phyloP scores from a whole-genome alignment of 2,888 invertebrate genomes.

The Tipula lateralis region DNA sequence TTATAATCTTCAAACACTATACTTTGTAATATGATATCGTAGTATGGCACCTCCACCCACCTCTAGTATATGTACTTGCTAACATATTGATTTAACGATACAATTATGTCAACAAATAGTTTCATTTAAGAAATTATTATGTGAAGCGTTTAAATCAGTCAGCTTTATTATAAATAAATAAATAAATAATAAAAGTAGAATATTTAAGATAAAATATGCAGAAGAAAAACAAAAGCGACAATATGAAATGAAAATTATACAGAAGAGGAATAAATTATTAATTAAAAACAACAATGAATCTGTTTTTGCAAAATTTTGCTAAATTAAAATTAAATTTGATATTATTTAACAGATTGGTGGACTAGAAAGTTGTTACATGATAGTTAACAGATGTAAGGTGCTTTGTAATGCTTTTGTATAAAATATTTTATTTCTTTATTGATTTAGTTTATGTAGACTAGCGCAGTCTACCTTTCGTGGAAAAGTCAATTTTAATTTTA shows the following conservation, averaged over 20 bases:
- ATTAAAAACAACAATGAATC: background rate
- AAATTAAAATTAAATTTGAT: background rate
- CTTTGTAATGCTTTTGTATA: too few species aligned
- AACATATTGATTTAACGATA: background rate
- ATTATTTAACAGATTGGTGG: too few species aligned
- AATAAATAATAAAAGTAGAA: background rate
- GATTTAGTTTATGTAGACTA: too few species aligned
- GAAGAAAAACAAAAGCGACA: background rate
- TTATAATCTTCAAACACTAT: background rate
- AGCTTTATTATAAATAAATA: background rate
- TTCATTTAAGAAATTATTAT: background rate
- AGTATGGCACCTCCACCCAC: background rate
- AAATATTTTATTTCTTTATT: too few species aligned
- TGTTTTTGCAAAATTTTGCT: background rate
- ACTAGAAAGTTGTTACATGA: too few species aligned
- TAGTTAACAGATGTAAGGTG: too few species aligned
- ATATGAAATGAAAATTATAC: slow-evolving; percentile 11
- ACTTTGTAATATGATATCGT: too few species aligned
- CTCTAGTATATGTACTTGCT: background rate
- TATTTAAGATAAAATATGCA: background rate
- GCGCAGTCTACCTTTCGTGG: too few species aligned
- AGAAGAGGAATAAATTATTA: background rate
- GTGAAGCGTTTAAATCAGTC: background rate
- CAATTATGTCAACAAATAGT: background rate
- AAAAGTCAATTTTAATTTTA: too few species aligned